phyloP scores from a whole-genome alignment of 2,888 invertebrate species.

The Scaptomyza tumidula region DNA sequence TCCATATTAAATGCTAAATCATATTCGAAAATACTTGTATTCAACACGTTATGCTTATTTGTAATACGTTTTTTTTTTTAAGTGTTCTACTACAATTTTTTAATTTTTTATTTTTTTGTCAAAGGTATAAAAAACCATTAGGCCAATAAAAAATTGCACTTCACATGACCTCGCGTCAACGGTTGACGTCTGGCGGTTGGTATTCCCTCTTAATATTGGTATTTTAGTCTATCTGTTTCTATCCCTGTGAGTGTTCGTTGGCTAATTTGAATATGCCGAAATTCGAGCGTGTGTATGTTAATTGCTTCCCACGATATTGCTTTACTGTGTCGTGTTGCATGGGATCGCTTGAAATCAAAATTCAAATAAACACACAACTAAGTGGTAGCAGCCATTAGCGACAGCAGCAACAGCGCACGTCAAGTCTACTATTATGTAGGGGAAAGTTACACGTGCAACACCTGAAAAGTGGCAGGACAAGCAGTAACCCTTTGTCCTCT shows the following conservation, averaged over 20 bases:
- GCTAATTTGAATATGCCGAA: slow-evolving; percentile 70
- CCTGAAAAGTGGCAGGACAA: slow-evolving; percentile 33
- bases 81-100: neutral
- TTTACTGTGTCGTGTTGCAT: slow-evolving; percentile 51
- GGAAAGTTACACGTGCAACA: slow-evolving; percentile 50
- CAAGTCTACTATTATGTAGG: slow-evolving; percentile 1
- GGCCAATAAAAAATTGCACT: slow-evolving; percentile 79
- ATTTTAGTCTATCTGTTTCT: slow-evolving; percentile 1
- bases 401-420: slow-evolving; percentile 17
- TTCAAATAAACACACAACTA: slow-evolving; percentile 58
- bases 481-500: neutral
- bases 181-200: slow-evolving; percentile 5
- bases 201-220: slow-evolving; percentile 5
- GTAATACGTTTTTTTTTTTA: too few relatives aligned
- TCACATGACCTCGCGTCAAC: slow-evolving; percentile 71
- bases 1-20: too few relatives aligned
- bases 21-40: too few relatives aligned
- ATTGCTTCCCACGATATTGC: slow-evolving; percentile 76
- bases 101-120: neutral
- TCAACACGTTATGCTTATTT: too few relatives aligned
- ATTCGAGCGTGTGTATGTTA: slow-evolving; percentile 31
- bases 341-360: slow-evolving; percentile 43
- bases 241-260: slow-evolving; percentile 13
- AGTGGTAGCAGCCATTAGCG: slow-evolving; percentile 58
- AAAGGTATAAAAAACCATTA: slow-evolving; percentile 59